phyloP scores from a whole-genome alignment of 1,140 invertebrate genomes.

The Potamilus streckersoni region DNA sequence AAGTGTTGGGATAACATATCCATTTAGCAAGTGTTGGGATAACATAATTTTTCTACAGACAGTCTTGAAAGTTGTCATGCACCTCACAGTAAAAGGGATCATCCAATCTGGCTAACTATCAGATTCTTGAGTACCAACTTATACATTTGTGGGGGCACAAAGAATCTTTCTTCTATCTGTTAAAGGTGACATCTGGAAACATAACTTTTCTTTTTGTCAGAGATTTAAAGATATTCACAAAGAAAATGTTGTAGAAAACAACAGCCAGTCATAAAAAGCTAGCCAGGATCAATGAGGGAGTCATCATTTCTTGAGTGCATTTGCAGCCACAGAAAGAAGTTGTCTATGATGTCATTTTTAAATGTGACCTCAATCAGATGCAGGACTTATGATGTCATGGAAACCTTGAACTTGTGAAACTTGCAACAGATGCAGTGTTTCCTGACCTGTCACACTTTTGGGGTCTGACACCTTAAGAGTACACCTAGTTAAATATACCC shows the following conservation, averaged over 20 bases:
- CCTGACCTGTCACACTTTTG: conserved; percentile 10
- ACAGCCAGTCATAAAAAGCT: too few relatives aligned
- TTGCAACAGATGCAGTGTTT: conserved; percentile 1
- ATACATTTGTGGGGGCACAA: neutral
- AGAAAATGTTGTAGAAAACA: too few relatives aligned
- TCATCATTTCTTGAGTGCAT: conserved; percentile 3
- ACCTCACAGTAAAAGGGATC: neutral
- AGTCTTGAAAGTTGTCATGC: conserved; percentile 3
- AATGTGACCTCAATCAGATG: neutral
- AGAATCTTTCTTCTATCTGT: too few relatives aligned
- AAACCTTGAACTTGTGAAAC: neutral
- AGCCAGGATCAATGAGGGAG: too few relatives aligned
- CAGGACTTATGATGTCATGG: neutral
- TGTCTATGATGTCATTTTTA: neutral
- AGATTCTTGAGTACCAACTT: neutral
- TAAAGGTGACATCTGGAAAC: too few relatives aligned
- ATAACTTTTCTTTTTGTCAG: too few relatives aligned
- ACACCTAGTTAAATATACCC: conserved; percentile 24
- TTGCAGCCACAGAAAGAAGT: conserved; percentile 17
- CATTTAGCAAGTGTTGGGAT: neutral
- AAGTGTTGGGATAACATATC: too few relatives aligned
- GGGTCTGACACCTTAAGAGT: conserved; percentile 9
- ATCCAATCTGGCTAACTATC: neutral
- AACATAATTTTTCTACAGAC: conserved; percentile 5
- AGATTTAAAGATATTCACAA: too few relatives aligned